Base-by-base conservation (phyloP, 2,888 invertebrate species). In the Automeris io region DNA sequence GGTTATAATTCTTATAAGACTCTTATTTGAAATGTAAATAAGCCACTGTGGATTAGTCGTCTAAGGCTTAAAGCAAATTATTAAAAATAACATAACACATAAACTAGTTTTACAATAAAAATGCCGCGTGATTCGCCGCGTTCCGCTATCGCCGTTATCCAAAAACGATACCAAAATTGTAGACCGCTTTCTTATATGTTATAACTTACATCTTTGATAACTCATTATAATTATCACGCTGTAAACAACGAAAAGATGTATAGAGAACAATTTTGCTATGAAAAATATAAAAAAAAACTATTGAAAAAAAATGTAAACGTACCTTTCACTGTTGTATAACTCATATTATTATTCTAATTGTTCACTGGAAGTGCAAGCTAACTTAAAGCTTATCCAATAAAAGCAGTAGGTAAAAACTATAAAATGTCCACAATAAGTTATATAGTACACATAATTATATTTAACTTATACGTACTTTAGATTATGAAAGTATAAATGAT, bases 241-340 rank as follows among this genome's bases (percentile, higher is more conserved):
- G 40, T 33, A 34, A 41, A 43, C 34, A 39, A 35, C 32, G 23
- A 43, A 40, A 23, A 34, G 23, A 21, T 22, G 6, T 7, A 13
- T n/a, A n/a, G n/a, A n/a, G n/a, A n/a, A n/a, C n/a, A n/a, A n/a
- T n/a, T n/a, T n/a, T n/a, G n/a, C n/a, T n/a, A n/a, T n/a, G n/a
- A n/a, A n/a, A n/a, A n/a, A n/a, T n/a, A n/a, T n/a, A n/a, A n/a
- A n/a, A n/a, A n/a, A n/a, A n/a, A n/a, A n/a, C n/a, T n/a, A n/a
- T n/a, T n/a, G n/a, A n/a, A n/a, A n/a, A n/a, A n/a, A n/a, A n/a
- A 45, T 38, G 29, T 40, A 40, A 46, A 50, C 54, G 45, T 50
- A 55, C 53, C 55, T 55, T 55, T 54, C 55, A 49, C 54, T 39
- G 49, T 42, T 40, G 49, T 46, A 47, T 54, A 50, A 54, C 51